Evolutionary conservation across 2,113 vertebrate species (phyloP), one percentile per base, ranked within the genome.

Genomic region (Sterrhoptilus dennistouni): DNA sequence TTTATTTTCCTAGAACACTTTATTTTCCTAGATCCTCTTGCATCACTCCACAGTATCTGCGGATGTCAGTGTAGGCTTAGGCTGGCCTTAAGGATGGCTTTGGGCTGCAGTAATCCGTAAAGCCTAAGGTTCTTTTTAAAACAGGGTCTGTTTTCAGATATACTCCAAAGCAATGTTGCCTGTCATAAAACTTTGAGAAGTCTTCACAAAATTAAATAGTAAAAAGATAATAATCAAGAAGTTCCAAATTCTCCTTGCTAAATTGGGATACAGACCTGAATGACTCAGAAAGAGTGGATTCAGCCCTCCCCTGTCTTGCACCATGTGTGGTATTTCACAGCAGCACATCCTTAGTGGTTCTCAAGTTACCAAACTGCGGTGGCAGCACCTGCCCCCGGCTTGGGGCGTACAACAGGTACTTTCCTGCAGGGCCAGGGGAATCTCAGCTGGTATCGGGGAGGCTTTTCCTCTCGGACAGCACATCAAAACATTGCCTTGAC

Each of bases 401-500:
- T 75, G 64, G 2, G 4, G 49, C 6, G 1, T 75, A 29, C 22
- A 82, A 14, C 50, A 44, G 20, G 25, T n/a, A 49, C 0, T 0
- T 76, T 82, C 44, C 79, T 83, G 70, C 27, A 76, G 60, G 64
- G 29, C 24, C 35, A 61, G 21, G 64, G 35, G 14, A 52, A 49
- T 19, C 54, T 90, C 44, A 25, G 53, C 42, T 68, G 49, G 3
- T 60, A 5, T 20, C 52, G 72, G 23, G n/a, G 78, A 61, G 42
- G 33, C n/a, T 61, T 49, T 77, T 53, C 27, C 21, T 13, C 6
- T 8, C 14, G 47, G 22, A 12, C 29, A 66, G 15, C 23, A 13
- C 16, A 29, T 70, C 45, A 25, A 24, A 65, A 16, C 36, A 16
- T 35, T 49, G 11, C 47, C 38, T 78, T 45, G 29, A 31, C 47